A percentile compares a stretch with the other conserved stretches of the same genome.
These are phyloP conservation scores for Bursaphelenchus okinawaensis DNA, from an alignment of 2,888 invertebrate genomes.

Conservation along the genomic window DNA sequence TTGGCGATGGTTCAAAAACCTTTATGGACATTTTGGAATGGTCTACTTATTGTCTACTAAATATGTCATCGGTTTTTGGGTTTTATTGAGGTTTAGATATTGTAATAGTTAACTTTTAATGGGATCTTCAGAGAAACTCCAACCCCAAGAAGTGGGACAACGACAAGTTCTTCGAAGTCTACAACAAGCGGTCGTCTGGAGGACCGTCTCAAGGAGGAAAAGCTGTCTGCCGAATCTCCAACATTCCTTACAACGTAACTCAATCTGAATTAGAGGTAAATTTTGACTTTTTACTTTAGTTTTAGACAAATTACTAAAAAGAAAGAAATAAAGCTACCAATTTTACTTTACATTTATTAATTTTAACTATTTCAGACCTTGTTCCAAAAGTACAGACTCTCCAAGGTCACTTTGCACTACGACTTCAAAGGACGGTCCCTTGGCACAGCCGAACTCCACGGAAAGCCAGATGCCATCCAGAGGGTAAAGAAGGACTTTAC, in stretches of 20 bases:
- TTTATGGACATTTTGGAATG: not conserved
- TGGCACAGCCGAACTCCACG: slow-evolving; percentile 16
- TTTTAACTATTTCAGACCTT: slow-evolving; percentile 5
- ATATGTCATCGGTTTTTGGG: not conserved
- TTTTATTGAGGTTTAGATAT: not conserved
- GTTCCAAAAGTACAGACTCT: slow-evolving; percentile 16
- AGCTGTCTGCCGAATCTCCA: slow-evolving; percentile 11
- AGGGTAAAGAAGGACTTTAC: slow-evolving; percentile 7
- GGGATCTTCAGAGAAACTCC: slow-evolving; percentile 2
- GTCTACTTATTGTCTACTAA: no score
- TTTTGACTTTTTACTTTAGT: not conserved
- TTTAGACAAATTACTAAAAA: no score
- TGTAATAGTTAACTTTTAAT: not conserved
- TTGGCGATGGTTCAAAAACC: not conserved
- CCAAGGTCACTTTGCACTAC: slow-evolving; percentile 14
- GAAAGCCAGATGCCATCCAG: slow-evolving; percentile 5
- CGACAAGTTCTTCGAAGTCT: slow-evolving; percentile 18
- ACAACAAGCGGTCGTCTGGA: slow-evolving; percentile 1
- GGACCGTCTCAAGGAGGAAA: not conserved
- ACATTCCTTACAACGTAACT: slow-evolving; percentile 16
- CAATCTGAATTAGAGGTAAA: slow-evolving; percentile 14
- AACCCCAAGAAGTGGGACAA: slow-evolving; percentile 12
- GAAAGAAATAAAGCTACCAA: no score
- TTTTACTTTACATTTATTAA: not conserved
- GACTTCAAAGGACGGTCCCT: slow-evolving; percentile 13